Base-by-base conservation (phyloP, 2,888 invertebrate genomes). In the Drosophila ochracea region DNA sequence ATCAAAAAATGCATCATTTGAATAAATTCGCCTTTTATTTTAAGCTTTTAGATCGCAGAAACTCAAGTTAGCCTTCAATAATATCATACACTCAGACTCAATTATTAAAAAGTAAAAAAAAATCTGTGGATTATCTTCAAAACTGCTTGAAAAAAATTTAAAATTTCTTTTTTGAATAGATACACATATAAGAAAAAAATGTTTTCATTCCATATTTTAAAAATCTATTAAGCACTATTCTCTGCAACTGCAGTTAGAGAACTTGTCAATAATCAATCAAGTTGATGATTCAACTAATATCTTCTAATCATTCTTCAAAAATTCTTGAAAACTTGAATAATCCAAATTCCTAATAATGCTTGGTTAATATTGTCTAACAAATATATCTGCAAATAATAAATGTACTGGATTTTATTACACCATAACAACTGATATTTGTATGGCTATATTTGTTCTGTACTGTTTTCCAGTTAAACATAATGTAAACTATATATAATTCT, bases 401-500 rank as follows among this genome's bases (percentile, higher is more conserved):
- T 19, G 10, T 28, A 10, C 21, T 21, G 1, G 9, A 10, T 37
- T 39, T 57, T 19, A n/a, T 10, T 55, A 25, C 47, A 19, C 11
- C 11, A 6, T 2, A 13, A 6, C 30, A 58, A 31, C n/a, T 30
- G 7, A 57, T n/a, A 21, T n/a, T 13, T 28, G 13, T n/a, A 16
- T 13, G n/a, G 16, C 16, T 33, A 6, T 43, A 52, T 50, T 31
- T 28, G 10, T 43, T 47, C 53, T 67, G 67, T 30, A 11, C 19
- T 11, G 2, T 4, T 21, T 43, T 58, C 58, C n/a, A 25, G 11
- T 2, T 33, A 35, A 19, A 11, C 33, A 52, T 37, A 62, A 13
- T 13, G 11, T 52, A 21, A 62, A 64, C 43, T 67, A 50, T 43
- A 58, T 68, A 55, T 68, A 82, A 67, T 70, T 78, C 67, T 59